Conservation (phyloP, 2,113 vertebrate species). For the Leptocoma aspasia region DNA sequence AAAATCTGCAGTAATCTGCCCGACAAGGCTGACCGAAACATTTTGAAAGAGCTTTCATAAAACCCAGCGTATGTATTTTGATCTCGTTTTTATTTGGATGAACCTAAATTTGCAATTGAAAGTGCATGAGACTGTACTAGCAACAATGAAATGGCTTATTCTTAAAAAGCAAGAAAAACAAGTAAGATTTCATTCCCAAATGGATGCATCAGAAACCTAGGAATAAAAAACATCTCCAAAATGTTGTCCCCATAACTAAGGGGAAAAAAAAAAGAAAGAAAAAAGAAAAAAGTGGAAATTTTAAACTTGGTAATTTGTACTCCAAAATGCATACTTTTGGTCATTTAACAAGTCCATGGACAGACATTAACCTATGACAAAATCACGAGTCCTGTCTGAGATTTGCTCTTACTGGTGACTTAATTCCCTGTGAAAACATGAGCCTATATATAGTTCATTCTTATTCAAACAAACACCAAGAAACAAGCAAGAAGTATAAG, state of each 20-base stretch:
- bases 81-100: not conserved
- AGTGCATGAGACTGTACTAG: not conserved
- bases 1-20: not conserved
- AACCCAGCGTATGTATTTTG: not conserved
- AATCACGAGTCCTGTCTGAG: not conserved
- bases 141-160: not conserved
- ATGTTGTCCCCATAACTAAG: not conserved
- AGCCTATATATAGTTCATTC: not conserved
- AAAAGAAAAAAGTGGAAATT: accelerated
- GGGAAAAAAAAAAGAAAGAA: accelerated
- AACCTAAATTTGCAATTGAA: not conserved
- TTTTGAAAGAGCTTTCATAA: not conserved
- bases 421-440: not conserved
- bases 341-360: not conserved
- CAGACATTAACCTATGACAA: not conserved
- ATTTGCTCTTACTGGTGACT: not conserved
- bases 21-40: not conserved
- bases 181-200: not conserved
- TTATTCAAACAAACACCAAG: not conserved
- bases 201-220: not conserved
- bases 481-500: not conserved
- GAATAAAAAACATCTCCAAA: not conserved
- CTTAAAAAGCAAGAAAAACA: not conserved
- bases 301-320: not conserved
- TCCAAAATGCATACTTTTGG: not conserved